Base-by-base conservation (phyloP, 2,113 vertebrate species). In the Onychostoma macrolepis region DNA sequence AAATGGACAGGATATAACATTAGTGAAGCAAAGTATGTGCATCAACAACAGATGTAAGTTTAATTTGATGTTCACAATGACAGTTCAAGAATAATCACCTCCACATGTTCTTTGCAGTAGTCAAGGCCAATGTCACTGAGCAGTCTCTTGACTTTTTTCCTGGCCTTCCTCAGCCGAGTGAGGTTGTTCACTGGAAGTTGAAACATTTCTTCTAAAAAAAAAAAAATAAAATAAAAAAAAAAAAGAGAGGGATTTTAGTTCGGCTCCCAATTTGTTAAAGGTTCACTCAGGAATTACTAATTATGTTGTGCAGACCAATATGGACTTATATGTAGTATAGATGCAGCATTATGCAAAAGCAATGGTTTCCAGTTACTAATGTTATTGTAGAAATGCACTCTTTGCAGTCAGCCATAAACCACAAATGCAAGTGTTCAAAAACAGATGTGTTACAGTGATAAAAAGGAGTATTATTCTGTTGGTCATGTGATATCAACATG, bases 131-230 rank as follows among this genome's bases (percentile, higher is more conserved):
- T 99, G 94, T 99, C 98, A 93, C 96, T 96, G 92, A 99, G 96
- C 85, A 97, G 95, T 93, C 96, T 97, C 94, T 99, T 99, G 92
- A 99, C 98, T 93, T 97, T 97, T 94, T 97, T 99, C 93, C 98
- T 97, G 90, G 98, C 98, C 96, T 97, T 98, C 94, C 98, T 96
- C 95, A 99, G 96, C 95, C 97, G 97, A 92, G 96, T 95, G 90
- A 99, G 97, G 93, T 99, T 99, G 94, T 99, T 98, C 93, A 99
- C 98, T 90, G 98, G 98, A 94, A 98, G 97, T 87, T 99, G 98
- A 96, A 98, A 99, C 98, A 99, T 99, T 93, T 95, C 96, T 96
- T 94, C 96, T 97, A 92, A 90, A 92, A 90, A 91, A 10, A 13
- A 53, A 63, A 71, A 58, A 48, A 13, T 10, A 13, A 48, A 63